A percentile compares a stretch with the other conserved stretches of the same genome.
These are phyloP conservation scores for Pantherophis alleghaniensis DNA, from an alignment of 2,797 vertebrate genomes.

Conservation along the genomic window DNA sequence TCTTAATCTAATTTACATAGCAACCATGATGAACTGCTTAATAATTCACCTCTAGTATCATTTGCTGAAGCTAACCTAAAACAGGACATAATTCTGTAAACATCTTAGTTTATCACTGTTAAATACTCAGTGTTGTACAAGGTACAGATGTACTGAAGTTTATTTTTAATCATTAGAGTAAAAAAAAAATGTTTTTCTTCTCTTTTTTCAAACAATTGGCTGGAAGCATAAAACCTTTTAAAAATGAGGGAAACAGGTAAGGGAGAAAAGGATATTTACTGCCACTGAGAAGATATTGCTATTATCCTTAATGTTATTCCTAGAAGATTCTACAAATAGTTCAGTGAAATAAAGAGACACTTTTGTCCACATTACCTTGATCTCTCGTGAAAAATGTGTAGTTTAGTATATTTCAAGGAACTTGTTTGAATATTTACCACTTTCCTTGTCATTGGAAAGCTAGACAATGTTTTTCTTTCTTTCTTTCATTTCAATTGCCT, in stretches of 20 bases:
- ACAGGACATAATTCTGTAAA: neutral
- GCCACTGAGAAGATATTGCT: neutral
- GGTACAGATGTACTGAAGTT: neutral
- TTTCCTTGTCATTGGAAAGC: neutral
- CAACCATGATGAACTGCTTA: neutral
- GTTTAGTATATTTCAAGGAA: conserved; percentile 16
- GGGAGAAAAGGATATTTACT: neutral
- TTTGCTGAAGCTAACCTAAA: neutral
- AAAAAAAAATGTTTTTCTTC: neutral
- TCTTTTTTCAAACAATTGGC: neutral
- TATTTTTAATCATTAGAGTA: neutral
- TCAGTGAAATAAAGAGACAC: neutral
- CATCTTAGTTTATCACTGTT: neutral
- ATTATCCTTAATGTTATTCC: neutral
- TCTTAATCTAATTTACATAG: neutral
- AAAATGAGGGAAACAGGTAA: neutral
- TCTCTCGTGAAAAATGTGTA: neutral
- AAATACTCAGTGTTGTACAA: neutral
- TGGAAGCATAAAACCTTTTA: neutral
- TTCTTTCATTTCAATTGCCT: neutral
- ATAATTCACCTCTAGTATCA: neutral
- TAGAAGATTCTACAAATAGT: neutral
- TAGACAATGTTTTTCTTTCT: neutral
- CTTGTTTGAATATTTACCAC: conserved; percentile 1
- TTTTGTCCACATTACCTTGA: neutral